phyloP scores from a whole-genome alignment of 1,140 invertebrate species.

The Panonychus citri region DNA sequence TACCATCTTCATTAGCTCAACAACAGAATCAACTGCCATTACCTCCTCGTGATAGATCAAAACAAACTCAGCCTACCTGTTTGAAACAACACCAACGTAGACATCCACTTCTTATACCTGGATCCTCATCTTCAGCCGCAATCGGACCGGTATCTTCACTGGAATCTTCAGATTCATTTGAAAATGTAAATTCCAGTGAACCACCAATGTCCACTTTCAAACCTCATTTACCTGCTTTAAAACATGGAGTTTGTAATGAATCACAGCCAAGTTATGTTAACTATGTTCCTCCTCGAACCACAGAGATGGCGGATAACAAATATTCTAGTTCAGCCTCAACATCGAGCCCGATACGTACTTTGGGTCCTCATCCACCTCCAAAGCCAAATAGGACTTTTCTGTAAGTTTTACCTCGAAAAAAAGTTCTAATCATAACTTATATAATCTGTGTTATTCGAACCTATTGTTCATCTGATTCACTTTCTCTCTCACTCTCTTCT shows the following conservation, averaged over 20 bases:
- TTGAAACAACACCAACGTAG: slow-evolving; percentile 52
- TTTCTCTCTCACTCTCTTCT: no score
- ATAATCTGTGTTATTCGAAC: no score
- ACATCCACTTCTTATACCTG: slow-evolving; percentile 59
- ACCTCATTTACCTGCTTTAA: slow-evolving; percentile 6
- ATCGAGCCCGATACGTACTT: no score
- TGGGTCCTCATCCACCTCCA: slow-evolving; percentile 5
- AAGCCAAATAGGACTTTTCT: slow-evolving; percentile 12
- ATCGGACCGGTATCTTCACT: no score
- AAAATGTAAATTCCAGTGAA: not conserved
- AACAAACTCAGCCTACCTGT: slow-evolving; percentile 32
- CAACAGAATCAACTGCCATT: slow-evolving; percentile 38
- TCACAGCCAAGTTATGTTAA: slow-evolving; percentile 7
- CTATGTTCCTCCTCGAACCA: not conserved
- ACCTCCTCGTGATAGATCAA: slow-evolving; percentile 53
- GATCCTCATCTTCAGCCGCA: not conserved
- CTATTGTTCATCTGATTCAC: not conserved
- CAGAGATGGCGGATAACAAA: no score
- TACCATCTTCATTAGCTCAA: slow-evolving; percentile 9
- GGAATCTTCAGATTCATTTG: not conserved
- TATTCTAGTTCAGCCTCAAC: no score
- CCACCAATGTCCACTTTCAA: not conserved
- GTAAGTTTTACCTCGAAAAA: no score
- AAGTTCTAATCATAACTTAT: no score
- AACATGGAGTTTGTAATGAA: slow-evolving; percentile 14